A percentile compares a stretch with the other conserved stretches of the same genome.
phyloP scores from a whole-genome alignment of 2,113 vertebrate species.

The Heptranchias perlo region DNA sequence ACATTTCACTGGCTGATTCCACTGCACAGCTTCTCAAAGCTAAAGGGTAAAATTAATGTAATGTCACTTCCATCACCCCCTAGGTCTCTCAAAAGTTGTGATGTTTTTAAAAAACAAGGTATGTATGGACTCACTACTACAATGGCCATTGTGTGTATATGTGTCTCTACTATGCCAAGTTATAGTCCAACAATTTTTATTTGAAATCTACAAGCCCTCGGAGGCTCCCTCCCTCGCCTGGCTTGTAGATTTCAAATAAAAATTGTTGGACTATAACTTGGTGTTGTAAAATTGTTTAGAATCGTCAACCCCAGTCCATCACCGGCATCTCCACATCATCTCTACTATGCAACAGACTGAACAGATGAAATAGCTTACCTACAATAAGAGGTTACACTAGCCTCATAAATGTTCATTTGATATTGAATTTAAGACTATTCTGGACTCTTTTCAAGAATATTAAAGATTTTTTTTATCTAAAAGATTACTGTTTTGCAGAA shows the following conservation, averaged over 20 bases:
- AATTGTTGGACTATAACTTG: too few species aligned
- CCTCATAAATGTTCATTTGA: background rate
- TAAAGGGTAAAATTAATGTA: background rate
- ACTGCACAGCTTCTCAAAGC: background rate
- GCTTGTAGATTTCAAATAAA: too few species aligned
- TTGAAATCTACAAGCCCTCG: too few species aligned
- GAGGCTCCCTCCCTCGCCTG: too few species aligned
- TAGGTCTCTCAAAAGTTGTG: background rate
- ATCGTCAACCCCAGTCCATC: too few species aligned
- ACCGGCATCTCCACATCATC: too few species aligned
- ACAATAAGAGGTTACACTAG: background rate
- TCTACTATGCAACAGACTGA: background rate
- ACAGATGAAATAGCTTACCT: background rate
- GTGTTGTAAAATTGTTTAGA: too few species aligned
- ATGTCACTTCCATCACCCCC: background rate
- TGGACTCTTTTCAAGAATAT: background rate
- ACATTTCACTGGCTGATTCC: background rate
- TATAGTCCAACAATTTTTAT: too few species aligned
- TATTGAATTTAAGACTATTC: background rate
- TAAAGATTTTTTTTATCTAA: background rate
- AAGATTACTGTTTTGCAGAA: background rate
- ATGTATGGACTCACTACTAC: background rate
- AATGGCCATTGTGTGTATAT: background rate
- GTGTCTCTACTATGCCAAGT: too few species aligned
- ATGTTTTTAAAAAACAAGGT: background rate